Conservation (phyloP, 2,888 invertebrate species). For the Drosophila meridiana region DNA sequence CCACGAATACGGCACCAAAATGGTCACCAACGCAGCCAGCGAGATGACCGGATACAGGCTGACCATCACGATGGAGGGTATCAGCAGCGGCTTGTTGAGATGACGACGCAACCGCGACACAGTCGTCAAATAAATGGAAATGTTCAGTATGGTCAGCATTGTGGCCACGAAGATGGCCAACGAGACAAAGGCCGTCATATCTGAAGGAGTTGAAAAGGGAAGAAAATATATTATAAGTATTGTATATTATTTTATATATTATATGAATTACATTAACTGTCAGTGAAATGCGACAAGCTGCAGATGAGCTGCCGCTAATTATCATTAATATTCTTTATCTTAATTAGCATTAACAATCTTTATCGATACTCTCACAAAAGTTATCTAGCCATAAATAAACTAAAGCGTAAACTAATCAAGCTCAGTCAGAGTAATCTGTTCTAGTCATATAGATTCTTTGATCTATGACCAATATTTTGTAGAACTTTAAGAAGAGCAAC, state of each 20-base stretch:
- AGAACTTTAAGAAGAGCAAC: neutral
- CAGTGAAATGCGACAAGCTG: neutral
- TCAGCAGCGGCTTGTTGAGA: constrained; percentile 63
- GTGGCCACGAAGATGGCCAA: constrained; percentile 78
- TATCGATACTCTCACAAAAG: too few relatives aligned
- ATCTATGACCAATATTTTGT: neutral
- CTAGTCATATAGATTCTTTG: neutral
- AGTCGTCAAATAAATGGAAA: constrained; percentile 80
- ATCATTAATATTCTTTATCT: too few relatives aligned
- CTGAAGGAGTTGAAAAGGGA: constrained; percentile 46
- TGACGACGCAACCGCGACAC: constrained; percentile 65
- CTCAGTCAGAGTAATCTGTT: neutral
- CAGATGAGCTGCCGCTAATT: neutral
- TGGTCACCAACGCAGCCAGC: constrained; percentile 78
- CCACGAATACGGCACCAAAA: constrained; percentile 82
- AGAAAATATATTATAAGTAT: neutral
- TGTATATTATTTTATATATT: too few relatives aligned
- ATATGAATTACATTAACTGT: too few relatives aligned
- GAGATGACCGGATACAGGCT: constrained; percentile 83
- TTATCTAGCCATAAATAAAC: neutral
- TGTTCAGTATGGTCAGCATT: constrained; percentile 79
- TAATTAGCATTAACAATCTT: too few relatives aligned
- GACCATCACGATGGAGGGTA: constrained; percentile 74
- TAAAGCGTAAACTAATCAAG: neutral
- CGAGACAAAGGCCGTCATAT: constrained; percentile 82